Base-by-base conservation (phyloP, 2,113 vertebrate species). In the Nestor notabilis region DNA sequence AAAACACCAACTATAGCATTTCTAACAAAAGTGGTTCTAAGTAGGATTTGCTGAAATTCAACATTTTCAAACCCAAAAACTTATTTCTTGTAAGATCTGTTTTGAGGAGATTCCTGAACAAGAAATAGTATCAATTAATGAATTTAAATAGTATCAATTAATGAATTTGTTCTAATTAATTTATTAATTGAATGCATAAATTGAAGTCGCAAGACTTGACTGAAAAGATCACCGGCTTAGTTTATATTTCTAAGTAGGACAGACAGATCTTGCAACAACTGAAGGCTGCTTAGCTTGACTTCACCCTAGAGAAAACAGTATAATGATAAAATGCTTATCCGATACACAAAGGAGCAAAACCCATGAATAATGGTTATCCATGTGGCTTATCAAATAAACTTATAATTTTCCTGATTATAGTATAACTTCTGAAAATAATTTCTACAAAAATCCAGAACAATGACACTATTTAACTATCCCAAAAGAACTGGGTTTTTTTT, bases 381-480 rank as follows among this genome's bases (percentile, higher is more conserved):
- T 23, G 25, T 79, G 12, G 7, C 5, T 89, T 12, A 23, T 77
- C 31, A 69, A 70, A 68, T 68, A 82, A 84, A 43, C 4, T 8
- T 43, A 11, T 31, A 0, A 64, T 72, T 87, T 96, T 85, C 55
- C 29, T 91, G 24, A 82, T 64, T 47, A 44, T 21, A 50, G 2
- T 35, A 24, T 41, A 70, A 63, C 15, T 28, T 7, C 24, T 83
- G 41, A 44, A 85, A 95, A 77, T 4, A 20, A 58, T 77, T 49
- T 56, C 4, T 61, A 11, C 7, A 4, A 55, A 80, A 86, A 58
- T 88, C 4, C 11, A 28, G 49, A 83, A 60, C 3, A 72, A 43
- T 28, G 3, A 50, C 7, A 12, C 0, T 4, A 3, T 39, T 69
- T 61, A 65, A 31, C 7, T 44, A 21, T 15, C 4, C 6, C 18